These are phyloP conservation scores for Scaptodrosophila lebanonensis DNA, from an alignment of 1,140 invertebrate genomes.

Conservation along the genomic window DNA sequence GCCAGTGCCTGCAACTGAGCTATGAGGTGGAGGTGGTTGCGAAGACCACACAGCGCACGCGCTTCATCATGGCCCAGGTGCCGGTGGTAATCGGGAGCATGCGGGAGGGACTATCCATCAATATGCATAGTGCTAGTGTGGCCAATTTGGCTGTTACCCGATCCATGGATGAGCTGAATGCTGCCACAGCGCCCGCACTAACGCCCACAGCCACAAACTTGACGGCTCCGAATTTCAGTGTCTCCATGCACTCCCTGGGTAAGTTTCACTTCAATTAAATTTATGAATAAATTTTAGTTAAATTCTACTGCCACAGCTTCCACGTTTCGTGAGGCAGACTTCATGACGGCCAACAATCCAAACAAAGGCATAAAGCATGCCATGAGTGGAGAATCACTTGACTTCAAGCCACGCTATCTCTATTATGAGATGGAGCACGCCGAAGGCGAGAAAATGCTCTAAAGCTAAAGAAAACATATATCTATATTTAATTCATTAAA, in stretches of 20 bases:
- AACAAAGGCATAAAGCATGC: conserved; percentile 59
- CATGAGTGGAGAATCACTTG: conserved; percentile 47
- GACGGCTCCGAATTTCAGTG: conserved; percentile 21
- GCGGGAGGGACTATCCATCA: conserved; percentile 42
- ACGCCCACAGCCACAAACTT: conserved; percentile 23
- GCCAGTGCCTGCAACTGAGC: conserved; percentile 83
- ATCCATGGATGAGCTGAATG: not conserved
- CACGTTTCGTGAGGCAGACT: conserved; percentile 58
- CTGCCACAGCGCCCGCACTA: conserved; percentile 24
- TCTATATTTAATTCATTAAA: too few relatives aligned
- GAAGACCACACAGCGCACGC: conserved; percentile 62
- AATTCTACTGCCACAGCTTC: conserved; percentile 27
- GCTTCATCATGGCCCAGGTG: conserved; percentile 76
- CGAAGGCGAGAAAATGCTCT: conserved; percentile 23
- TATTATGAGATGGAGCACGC: conserved; percentile 57
- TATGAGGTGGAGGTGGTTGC: conserved; percentile 82
- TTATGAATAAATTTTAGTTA: not conserved
- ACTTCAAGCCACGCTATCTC: conserved; percentile 63
- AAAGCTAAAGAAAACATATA: not conserved
- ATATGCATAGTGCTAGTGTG: not conserved
- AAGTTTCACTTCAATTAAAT: not conserved
- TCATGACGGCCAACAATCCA: conserved; percentile 58
- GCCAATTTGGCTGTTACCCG: not conserved
- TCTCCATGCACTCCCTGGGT: conserved; percentile 50
- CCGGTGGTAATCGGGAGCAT: conserved; percentile 79